These are phyloP conservation scores for Campoletis sonorensis DNA, from an alignment of 1,140 invertebrate genomes.

Conservation along the genomic window DNA sequence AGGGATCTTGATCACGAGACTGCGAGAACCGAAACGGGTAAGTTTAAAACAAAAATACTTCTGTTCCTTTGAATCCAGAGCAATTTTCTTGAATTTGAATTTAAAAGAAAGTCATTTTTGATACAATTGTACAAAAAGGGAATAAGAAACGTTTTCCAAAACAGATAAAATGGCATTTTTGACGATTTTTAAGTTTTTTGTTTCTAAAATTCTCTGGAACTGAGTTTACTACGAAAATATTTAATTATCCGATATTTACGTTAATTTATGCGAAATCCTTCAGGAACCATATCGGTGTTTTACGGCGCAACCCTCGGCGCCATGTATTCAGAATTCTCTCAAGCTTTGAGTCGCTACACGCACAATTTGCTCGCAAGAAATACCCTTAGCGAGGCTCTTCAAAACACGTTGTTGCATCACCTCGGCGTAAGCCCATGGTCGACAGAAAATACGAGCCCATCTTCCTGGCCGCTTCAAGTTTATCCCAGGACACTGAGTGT, in stretches of 20 bases:
- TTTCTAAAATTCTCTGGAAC: no score
- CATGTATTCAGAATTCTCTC: constrained; percentile 88
- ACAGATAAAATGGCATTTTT: no score
- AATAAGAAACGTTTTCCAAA: no score
- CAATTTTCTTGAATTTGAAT: not conserved
- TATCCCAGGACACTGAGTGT: constrained; percentile 91
- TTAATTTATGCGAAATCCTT: constrained; percentile 22
- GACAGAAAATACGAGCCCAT: constrained; percentile 75
- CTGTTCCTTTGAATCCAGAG: not conserved
- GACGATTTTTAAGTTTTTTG: no score
- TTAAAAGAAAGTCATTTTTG: constrained; percentile 27
- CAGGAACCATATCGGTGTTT: constrained; percentile 86
- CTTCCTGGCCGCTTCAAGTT: constrained; percentile 89
- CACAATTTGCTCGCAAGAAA: constrained; percentile 89
- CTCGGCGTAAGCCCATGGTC: constrained; percentile 87
- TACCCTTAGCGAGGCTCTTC: constrained; percentile 81
- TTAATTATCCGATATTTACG: not conserved
- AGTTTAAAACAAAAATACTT: not conserved
- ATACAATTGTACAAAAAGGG: constrained; percentile 19
- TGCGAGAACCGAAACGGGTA: constrained; percentile 86
- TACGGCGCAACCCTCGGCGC: constrained; percentile 83
- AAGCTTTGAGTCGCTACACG: constrained; percentile 87
- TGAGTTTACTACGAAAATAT: no score
- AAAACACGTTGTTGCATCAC: constrained; percentile 85
- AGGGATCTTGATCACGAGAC: constrained; percentile 92